These are phyloP conservation scores for Idris sp. DNA, from an alignment of 1,140 invertebrate species.

Conservation along the genomic window DNA sequence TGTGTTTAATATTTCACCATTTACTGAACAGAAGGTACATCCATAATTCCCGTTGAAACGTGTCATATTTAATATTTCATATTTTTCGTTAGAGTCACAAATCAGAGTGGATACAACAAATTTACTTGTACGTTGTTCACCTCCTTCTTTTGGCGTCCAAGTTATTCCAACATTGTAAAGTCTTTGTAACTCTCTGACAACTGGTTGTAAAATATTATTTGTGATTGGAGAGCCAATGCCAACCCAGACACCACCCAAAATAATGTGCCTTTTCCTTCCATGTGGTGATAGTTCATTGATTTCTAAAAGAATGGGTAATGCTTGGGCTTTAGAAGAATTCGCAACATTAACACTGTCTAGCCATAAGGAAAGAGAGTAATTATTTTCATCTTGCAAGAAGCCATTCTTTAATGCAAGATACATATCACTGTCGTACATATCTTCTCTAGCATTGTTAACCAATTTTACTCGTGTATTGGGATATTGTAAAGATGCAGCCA, in stretches of 20 bases:
- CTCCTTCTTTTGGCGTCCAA: too few species aligned
- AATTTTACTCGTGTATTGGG: background rate
- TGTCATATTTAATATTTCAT: slow-evolving; percentile 11
- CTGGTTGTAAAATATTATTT: too few species aligned
- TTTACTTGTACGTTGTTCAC: background rate
- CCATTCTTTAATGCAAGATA: background rate
- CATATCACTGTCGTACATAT: slow-evolving; percentile 1
- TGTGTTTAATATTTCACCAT: background rate
- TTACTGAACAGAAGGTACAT: slow-evolving; percentile 8
- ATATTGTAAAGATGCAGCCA: background rate
- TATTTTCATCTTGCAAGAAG: background rate
- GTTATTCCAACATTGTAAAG: too few species aligned
- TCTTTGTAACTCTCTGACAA: too few species aligned
- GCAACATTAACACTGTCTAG: background rate
- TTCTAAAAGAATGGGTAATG: background rate
- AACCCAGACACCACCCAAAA: too few species aligned
- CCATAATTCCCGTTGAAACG: slow-evolving; percentile 17
- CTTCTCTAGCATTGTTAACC: background rate
- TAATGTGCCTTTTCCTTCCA: too few species aligned
- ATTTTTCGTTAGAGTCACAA: slow-evolving; percentile 13
- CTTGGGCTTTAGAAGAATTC: background rate
- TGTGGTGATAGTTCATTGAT: too few species aligned
- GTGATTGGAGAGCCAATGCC: too few species aligned
- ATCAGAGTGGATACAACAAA: slow-evolving; percentile 6
- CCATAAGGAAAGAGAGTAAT: slow-evolving; percentile 6